phyloP scores from a whole-genome alignment of 2,888 invertebrate species.

The Phalangium opilio region DNA sequence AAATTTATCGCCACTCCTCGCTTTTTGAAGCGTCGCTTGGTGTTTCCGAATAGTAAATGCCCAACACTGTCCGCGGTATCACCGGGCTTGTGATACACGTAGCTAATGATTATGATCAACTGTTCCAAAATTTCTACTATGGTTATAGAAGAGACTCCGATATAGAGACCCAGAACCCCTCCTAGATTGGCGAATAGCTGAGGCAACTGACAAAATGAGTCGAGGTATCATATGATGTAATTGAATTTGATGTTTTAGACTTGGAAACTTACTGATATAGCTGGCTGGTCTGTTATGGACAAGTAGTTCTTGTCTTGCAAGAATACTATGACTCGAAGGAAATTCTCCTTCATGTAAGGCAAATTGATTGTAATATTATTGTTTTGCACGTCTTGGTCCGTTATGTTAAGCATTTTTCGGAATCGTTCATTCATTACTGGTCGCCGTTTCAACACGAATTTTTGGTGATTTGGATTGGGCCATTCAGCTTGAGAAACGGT shows the following conservation, averaged over 20 bases:
- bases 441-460: conserved; percentile 11
- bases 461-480: conserved; percentile 13
- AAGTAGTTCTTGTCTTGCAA: conserved; percentile 16
- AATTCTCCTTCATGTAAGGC: conserved; percentile 4
- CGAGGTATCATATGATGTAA: not conserved
- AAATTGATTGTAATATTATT: too few species aligned
- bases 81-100: not conserved
- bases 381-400: too few species aligned
- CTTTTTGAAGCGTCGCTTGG: too few species aligned
- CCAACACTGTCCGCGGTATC: too few species aligned
- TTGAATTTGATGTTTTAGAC: not conserved
- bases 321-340: conserved; percentile 11
- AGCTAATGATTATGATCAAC: conserved; percentile 10
- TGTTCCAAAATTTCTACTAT: conserved; percentile 17
- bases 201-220: conserved; percentile 13
- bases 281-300: conserved; percentile 13
- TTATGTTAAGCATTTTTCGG: too few species aligned
- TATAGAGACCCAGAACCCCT: conserved; percentile 17
- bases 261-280: conserved; percentile 7
- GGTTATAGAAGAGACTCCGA: conserved; percentile 17
- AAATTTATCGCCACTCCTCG: too few species aligned
- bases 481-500: conserved; percentile 15
- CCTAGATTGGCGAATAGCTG: conserved; percentile 18
- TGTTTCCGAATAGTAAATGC: too few species aligned
- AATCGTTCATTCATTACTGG: not conserved